phyloP scores from a whole-genome alignment of 2,797 vertebrate species.

The Loriculus beryllinus region DNA sequence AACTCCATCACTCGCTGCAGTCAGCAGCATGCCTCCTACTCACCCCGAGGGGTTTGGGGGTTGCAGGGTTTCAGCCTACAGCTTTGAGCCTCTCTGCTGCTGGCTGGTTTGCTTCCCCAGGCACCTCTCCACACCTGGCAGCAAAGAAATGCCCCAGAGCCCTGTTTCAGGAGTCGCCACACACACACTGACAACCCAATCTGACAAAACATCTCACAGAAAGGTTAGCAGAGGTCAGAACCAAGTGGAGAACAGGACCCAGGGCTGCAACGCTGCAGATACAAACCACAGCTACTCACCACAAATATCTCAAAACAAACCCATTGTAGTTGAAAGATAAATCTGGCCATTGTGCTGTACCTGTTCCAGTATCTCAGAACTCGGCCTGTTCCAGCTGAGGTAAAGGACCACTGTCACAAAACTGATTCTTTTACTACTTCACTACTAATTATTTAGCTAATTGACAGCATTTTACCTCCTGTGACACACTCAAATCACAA shows the following conservation, averaged over 20 bases:
- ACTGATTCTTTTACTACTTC: not conserved
- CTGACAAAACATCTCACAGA: not conserved
- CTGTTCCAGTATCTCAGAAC: not conserved
- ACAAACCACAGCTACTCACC: not conserved
- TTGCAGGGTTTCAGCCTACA: not conserved
- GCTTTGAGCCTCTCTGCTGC: not conserved
- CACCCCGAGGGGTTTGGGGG: not conserved
- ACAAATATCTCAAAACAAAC: not conserved
- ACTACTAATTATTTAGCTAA: not conserved
- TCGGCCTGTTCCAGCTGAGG: not conserved
- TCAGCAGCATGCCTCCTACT: not conserved
- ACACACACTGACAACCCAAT: fast-evolving
- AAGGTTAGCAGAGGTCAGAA: not conserved
- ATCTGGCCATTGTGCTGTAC: fast-evolving
- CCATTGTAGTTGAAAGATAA: fast-evolving
- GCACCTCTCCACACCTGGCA: not conserved
- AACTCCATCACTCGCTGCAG: fast-evolving
- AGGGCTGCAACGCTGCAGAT: not conserved
- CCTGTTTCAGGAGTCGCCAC: not conserved
- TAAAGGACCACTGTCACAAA: not conserved
- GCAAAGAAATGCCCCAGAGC: not conserved
- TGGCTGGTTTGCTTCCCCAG: not conserved
- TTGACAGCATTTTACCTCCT: not conserved
- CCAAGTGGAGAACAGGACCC: not conserved
- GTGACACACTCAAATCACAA: fast-evolving